Percentiles rank a stretch among this genome's conserved stretches.
Conservation (phyloP, 1,140 invertebrate genomes). For the Cotesia glomerata region DNA sequence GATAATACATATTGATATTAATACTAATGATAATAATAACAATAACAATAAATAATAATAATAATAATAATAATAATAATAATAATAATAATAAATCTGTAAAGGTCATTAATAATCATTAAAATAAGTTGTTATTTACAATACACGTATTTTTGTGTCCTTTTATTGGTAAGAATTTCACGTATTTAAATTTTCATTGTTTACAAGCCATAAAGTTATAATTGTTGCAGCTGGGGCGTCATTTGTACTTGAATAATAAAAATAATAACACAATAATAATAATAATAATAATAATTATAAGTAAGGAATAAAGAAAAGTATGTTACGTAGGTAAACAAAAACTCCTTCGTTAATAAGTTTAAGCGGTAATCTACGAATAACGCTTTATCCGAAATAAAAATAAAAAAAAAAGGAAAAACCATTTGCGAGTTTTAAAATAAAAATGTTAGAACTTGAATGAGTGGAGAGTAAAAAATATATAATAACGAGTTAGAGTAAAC, state of each 20-base stretch:
- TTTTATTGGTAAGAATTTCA: neutral
- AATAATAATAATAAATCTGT: no score
- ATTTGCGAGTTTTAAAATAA: neutral
- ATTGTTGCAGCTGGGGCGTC: neutral
- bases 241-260: neutral
- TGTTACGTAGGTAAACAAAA: neutral
- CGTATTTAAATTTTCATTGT: neutral
- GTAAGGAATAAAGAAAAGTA: neutral
- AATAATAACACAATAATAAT: neutral
- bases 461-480: no score
- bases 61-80: constrained; percentile 11
- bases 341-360: constrained; percentile 1
- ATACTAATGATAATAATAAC: constrained; percentile 7
- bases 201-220: constrained; percentile 11
- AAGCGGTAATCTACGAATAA: neutral
- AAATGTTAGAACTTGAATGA: neutral
- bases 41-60: neutral
- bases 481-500: no score
- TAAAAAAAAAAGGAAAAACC: neutral
- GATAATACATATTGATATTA: neutral
- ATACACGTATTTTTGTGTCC: neutral
- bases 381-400: neutral
- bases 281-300: neutral
- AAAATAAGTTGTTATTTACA: constrained; percentile 21
- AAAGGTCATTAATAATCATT: neutral